Evolutionary conservation across 2,888 invertebrate genomes (phyloP).

Genomic region (Acholoe squamosa): DNA sequence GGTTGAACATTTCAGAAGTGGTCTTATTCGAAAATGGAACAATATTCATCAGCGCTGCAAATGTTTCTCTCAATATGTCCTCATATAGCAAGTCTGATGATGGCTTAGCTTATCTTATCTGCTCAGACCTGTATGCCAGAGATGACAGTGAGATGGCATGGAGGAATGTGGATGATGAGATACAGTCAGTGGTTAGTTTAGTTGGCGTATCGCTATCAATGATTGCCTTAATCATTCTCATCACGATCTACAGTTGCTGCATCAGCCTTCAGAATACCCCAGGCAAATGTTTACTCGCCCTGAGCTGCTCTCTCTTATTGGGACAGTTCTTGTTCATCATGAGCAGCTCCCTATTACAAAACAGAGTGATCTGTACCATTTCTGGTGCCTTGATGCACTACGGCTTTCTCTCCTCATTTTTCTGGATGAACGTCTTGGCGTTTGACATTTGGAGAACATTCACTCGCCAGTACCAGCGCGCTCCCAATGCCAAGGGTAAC

Average conservation of each 20-base stretch:
- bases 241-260: slow-evolving; percentile 84
- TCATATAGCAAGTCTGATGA: slow-evolving; percentile 18
- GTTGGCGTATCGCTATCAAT: slow-evolving; percentile 87
- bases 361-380: slow-evolving; percentile 80
- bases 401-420: slow-evolving; percentile 85
- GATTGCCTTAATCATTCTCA: slow-evolving; percentile 83
- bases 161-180: slow-evolving; percentile 26
- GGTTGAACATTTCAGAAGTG: slow-evolving; percentile 9
- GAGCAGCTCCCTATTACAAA: slow-evolving; percentile 27
- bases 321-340: slow-evolving; percentile 85
- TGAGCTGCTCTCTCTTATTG: slow-evolving; percentile 84
- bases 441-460: slow-evolving; percentile 86
- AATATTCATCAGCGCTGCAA: neutral
- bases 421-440: slow-evolving; percentile 86
- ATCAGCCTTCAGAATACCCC: slow-evolving; percentile 85
- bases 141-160: neutral
- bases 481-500: slow-evolving; percentile 45
- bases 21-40: slow-evolving; percentile 4
- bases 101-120: slow-evolving; percentile 16
- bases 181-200: slow-evolving; percentile 84
- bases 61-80: slow-evolving; percentile 40
- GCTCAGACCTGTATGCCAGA: neutral
- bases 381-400: slow-evolving; percentile 84
- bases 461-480: slow-evolving; percentile 58
- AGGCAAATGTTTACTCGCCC: slow-evolving; percentile 85